Base-by-base conservation (phyloP, 2,888 invertebrate species). In the Leptinotarsa peninsularis region DNA sequence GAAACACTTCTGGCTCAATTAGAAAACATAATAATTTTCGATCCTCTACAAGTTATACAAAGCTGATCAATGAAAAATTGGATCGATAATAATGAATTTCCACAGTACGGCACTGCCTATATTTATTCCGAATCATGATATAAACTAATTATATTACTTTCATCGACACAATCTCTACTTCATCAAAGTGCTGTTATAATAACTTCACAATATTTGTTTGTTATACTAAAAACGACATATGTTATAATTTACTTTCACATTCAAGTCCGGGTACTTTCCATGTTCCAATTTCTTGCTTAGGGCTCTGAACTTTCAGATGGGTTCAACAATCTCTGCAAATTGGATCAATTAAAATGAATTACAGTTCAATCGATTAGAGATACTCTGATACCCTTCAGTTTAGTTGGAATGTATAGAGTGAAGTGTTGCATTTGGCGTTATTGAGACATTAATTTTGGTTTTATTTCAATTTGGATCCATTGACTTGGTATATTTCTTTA, bases 161-260 rank as follows among this genome's bases (percentile, higher is more conserved):
- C 63, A 63, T 63, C 63, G 4, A 13, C 43, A 43, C 63, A 43
- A 27, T 63, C 21, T 63, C 63, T 10, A 33, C n/a, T 5, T 63
- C 58, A 23, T 58, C 27, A 43, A 15, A 63, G 4, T 33, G 7
- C 63, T n/a, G 43, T 63, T 43, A 63, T 63, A n/a, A 63, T 63
- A 43, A 63, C n/a, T 15, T 15, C 23, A 58, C 2, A 23, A 23
- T 58, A 58, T 58, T 58, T 15, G 4, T 63, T 63, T 63, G 27
- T 63, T 7, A 18, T 63, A 2, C 2, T 17, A 43, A 63, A 63
- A n/a, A 33, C 27, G 10, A 33, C 33, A n/a, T 5, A n/a, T 58
- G 56, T n/a, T 49, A 54, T 67, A 71, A 71, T 74, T 68, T 69
- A 75, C 75, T 75, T 73, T 76, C 73, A 70, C 73, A 43, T 14